Conservation (phyloP, 1,140 invertebrate genomes). For the Leguminivora glycinivorella region DNA sequence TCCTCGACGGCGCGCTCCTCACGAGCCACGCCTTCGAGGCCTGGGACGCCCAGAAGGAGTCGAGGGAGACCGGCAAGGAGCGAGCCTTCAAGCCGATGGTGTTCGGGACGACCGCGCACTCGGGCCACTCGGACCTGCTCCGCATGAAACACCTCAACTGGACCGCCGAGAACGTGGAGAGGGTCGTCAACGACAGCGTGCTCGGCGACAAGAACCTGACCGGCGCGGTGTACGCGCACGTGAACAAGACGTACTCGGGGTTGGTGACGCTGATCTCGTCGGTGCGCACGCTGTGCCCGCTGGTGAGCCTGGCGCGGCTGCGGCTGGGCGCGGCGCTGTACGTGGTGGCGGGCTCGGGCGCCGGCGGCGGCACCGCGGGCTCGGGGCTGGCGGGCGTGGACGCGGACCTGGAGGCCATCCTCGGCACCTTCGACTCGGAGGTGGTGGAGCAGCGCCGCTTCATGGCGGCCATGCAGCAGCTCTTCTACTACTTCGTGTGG, state of each 20-base stretch:
- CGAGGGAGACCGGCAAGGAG: slow-evolving; percentile 63
- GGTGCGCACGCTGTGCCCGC: slow-evolving; percentile 88
- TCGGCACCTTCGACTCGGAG: slow-evolving; percentile 86
- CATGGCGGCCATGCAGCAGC: slow-evolving; percentile 87
- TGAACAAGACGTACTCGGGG: slow-evolving; percentile 84
- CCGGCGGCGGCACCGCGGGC: slow-evolving; percentile 45
- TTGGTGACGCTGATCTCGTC: slow-evolving; percentile 87
- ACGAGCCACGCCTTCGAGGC: slow-evolving; percentile 82
- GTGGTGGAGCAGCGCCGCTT: slow-evolving; percentile 86
- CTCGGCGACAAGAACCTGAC: slow-evolving; percentile 81
- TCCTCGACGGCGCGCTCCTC: slow-evolving; percentile 85
- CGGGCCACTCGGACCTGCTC: slow-evolving; percentile 81
- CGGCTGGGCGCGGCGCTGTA: slow-evolving; percentile 85
- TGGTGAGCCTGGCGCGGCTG: slow-evolving; percentile 82
- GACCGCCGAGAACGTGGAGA: slow-evolving; percentile 81
- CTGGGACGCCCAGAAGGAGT: slow-evolving; percentile 76
- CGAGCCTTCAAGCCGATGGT: slow-evolving; percentile 80
- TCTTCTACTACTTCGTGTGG: slow-evolving; percentile 90
- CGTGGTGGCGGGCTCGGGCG: slow-evolving; percentile 79
- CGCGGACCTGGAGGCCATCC: slow-evolving; percentile 84
- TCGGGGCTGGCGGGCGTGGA: slow-evolving; percentile 51
- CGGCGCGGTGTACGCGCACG: slow-evolving; percentile 81
- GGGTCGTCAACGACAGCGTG: slow-evolving; percentile 82
- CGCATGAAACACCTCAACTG: slow-evolving; percentile 81
- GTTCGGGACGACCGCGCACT: slow-evolving; percentile 86